Evolutionary conservation across 2,888 invertebrate species (phyloP), one percentile per base, ranked within the genome.

Genomic region (Plemyria rubiginata): DNA sequence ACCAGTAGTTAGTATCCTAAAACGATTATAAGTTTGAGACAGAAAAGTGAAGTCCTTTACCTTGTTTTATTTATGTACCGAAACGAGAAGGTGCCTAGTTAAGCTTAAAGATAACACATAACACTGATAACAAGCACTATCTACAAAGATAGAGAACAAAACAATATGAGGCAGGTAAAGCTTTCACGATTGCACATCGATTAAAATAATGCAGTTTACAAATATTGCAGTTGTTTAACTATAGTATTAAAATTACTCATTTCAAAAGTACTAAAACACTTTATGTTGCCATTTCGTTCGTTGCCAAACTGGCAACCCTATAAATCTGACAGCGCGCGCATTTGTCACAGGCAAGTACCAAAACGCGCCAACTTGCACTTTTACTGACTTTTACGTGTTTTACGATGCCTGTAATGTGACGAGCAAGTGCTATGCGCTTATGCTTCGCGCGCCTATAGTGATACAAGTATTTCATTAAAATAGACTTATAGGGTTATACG

Each of bases 311-410:
- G 78, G 74, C 79, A 76, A 69, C 78, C 76, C 77, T 79, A 75
- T 79, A 78, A 79, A 79, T 78, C 73, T 72, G 71, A 63, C 50
- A 68, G 72, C 62, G 70, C 68, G 73, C 69, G 68, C 81, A 84
- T 84, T 86, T 83, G 86, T 86, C 84, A 85, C 74, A 66, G 68
- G 78, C 70, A 68, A 70, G 66, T 68, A 70, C 70, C 73, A 73
- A 72, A 74, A 72, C 70, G 70, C 66, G 70, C 68, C 68, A 65
- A 68, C 69, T 74, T 78, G 77, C 82, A 65, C 68, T 70, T 63
- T 56, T 62, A 57, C 52, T 29, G 40, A 55, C 50, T 60, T 59
- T 62, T 58, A 62, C 57, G 49, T 50, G 28, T 48, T 78, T 83
- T 82, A 83, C 74, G 81, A 77, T 72, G 70, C 72, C 68, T 46